Evolutionary conservation across 1,140 invertebrate genomes (phyloP), one percentile per base, ranked within the genome.

Genomic region (Dendroctonus ponderosae): DNA sequence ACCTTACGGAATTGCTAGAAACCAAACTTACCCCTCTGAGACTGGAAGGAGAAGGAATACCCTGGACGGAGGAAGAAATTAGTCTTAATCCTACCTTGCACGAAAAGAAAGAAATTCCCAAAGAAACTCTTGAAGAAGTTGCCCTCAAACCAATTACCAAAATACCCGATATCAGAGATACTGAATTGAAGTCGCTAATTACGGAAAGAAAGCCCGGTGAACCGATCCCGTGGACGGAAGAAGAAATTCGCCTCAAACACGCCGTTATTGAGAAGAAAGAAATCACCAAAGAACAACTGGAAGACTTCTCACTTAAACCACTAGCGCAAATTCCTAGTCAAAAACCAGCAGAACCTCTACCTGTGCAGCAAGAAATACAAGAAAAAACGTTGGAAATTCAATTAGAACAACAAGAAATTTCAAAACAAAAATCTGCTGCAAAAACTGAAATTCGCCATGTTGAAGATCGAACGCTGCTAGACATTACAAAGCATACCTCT

Each of bases 51-150:
- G 68, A 69, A 61, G 59, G 61, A 65, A 40, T 70, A 40, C 79
- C 80, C 37, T 82, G 81, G 80, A 81, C 74, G 11, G 73, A 80
- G 54, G 75, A 82, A 72, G 76, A 75, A 71, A 74, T 81, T 26
- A 72, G 70, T 12, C 51, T 83, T 5, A 83, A 81, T 65, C 78
- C 75, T 64, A 72, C 77, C 4, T 73, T 73, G 66, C 73, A 74
- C 39, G 69, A 79, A 54, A 74, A 62, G 37, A 82, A 81, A 69
- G 75, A 78, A 70, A 67, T 78, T 38, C 72, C 71, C 0, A 82
- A 80, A 72, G 76, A 77, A 57, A 67, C 59, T 53, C 56, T 70
- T 11, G 75, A 78, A 66, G 70, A 73, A 67, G 69, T 71, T 0
- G 38, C 54, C 60, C 61, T 72, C 9, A 75, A 74, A 70, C 73